Evolutionary conservation across 2,113 vertebrate species (phyloP).

Genomic region (Ursus arctos): DNA sequence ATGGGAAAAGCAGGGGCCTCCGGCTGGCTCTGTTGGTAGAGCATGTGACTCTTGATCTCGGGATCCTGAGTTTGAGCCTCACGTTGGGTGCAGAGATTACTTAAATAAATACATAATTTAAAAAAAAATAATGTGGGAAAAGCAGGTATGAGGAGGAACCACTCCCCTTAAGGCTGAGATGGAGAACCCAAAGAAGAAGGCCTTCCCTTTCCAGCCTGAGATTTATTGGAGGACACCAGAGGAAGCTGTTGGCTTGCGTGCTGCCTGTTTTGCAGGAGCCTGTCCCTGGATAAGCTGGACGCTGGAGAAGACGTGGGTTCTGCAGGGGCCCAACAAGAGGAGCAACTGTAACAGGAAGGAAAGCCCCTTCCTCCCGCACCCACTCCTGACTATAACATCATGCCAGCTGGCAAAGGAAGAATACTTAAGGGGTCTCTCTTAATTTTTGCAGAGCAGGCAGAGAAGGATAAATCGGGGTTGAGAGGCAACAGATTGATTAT

Average conservation of each 20-base stretch:
- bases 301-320: neutral
- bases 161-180: neutral
- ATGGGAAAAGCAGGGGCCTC: neutral
- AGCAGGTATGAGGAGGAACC: neutral
- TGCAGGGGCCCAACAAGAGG: neutral
- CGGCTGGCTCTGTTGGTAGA: neutral
- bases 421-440: neutral
- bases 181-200: neutral
- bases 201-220: neutral
- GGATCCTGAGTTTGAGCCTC: neutral
- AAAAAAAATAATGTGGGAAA: neutral
- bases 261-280: neutral
- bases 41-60: neutral
- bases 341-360: neutral
- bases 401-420: neutral
- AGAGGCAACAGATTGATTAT: neutral
- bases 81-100: neutral
- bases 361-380: neutral
- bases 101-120: neutral
- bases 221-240: neutral
- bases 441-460: conserved; percentile 8
- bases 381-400: neutral
- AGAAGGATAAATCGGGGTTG: neutral
- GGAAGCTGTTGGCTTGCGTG: neutral
- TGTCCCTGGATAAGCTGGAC: neutral